Conservation (phyloP, 1,140 invertebrate species). For the Penaeus indicus region DNA sequence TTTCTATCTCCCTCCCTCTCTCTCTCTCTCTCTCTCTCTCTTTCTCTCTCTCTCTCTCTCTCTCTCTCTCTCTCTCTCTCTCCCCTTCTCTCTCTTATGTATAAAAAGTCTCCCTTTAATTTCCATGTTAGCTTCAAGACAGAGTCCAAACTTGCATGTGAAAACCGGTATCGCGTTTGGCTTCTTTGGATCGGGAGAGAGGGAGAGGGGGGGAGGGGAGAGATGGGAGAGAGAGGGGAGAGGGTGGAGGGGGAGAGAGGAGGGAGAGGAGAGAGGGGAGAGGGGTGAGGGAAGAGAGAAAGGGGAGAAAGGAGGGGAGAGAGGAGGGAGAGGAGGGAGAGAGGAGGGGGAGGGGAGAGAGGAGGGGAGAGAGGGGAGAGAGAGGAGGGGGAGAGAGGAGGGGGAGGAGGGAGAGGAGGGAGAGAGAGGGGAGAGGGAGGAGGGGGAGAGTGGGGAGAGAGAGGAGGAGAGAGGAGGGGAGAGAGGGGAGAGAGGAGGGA, state of each 20-base stretch:
- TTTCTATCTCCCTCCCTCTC: background rate
- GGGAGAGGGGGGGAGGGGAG: background rate
- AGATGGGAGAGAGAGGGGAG: background rate
- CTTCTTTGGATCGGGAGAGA: background rate
- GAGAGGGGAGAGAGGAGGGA: conserved; percentile 27
- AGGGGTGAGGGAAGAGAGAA: background rate
- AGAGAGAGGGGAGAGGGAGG: background rate
- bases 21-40: background rate
- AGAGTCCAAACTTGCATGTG: too few species aligned
- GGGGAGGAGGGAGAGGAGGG: background rate
- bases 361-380: background rate
- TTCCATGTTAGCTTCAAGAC: too few species aligned
- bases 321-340: background rate
- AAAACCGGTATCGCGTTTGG: background rate
- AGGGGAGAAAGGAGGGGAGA: background rate
- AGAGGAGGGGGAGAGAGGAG: background rate
- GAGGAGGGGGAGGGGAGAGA: conserved; percentile 26
- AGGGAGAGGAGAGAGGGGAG: background rate
- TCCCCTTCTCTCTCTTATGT: too few species aligned
- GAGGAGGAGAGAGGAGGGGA: conserved; percentile 10
- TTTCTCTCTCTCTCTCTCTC: background rate
- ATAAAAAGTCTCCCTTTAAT: too few species aligned
- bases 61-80: too few species aligned
- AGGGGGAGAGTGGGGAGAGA: too few species aligned
- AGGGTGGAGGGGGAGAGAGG: background rate